Evolutionary conservation across 2,888 invertebrate genomes (phyloP).

Genomic region (Nomada flava): DNA sequence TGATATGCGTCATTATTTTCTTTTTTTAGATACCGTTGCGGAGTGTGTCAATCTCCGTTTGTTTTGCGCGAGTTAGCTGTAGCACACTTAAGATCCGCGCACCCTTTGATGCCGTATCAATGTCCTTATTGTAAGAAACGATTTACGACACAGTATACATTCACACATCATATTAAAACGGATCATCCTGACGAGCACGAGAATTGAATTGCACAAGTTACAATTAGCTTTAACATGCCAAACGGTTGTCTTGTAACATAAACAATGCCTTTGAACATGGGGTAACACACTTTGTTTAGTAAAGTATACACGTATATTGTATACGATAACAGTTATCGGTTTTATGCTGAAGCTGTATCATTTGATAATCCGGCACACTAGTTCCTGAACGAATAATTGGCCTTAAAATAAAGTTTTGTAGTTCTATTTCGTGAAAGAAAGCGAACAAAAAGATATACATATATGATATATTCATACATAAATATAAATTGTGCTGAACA

Average conservation of each 20-base stretch:
- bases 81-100: slow-evolving; percentile 80
- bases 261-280: slow-evolving; percentile 53
- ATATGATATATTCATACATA: slow-evolving; percentile 45
- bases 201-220: slow-evolving; percentile 67
- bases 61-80: slow-evolving; percentile 78
- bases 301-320: slow-evolving; percentile 10
- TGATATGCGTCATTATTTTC: slow-evolving; percentile 16
- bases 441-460: slow-evolving; percentile 6
- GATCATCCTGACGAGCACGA: slow-evolving; percentile 79
- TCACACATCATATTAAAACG: slow-evolving; percentile 79
- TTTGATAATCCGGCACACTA: slow-evolving; percentile 60
- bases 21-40: slow-evolving; percentile 77
- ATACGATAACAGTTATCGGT: slow-evolving; percentile 27
- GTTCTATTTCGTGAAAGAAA: slow-evolving; percentile 29
- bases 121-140: slow-evolving; percentile 80
- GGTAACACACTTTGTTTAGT: slow-evolving; percentile 37
- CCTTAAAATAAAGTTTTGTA: slow-evolving; percentile 59
- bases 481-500: slow-evolving; percentile 44
- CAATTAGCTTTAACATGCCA: slow-evolving; percentile 45
- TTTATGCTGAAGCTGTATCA: slow-evolving; percentile 48
- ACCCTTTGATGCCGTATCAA: slow-evolving; percentile 80
- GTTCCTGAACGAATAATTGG: slow-evolving; percentile 66
- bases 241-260: slow-evolving; percentile 54
- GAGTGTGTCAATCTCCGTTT: slow-evolving; percentile 80
- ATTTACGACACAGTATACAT: slow-evolving; percentile 78